These are phyloP conservation scores for Habropoda laboriosa DNA, from an alignment of 1,140 invertebrate species.

Conservation along the genomic window DNA sequence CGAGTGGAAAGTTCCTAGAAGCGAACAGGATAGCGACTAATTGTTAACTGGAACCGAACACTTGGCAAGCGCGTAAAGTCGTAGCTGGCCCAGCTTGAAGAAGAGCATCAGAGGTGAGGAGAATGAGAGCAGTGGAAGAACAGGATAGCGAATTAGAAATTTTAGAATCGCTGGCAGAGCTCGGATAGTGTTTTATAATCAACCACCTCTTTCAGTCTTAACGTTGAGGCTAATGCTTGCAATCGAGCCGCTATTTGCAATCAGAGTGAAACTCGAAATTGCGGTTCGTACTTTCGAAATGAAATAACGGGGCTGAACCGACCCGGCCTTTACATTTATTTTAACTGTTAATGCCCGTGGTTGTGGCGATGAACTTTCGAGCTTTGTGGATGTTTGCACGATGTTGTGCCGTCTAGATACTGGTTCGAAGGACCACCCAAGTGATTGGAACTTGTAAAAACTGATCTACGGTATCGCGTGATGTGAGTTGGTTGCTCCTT, in stretches of 20 bases:
- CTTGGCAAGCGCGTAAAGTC: constrained; percentile 12
- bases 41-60: constrained; percentile 24
- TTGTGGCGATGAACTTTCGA: too few species aligned
- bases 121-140: neutral
- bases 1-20: constrained; percentile 9
- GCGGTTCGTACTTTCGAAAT: constrained; percentile 11
- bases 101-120: neutral
- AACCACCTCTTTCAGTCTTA: constrained; percentile 29
- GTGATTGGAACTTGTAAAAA: too few species aligned
- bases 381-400: too few species aligned
- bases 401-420: too few species aligned
- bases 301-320: neutral
- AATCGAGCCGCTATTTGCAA: constrained; percentile 60
- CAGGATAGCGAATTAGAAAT: constrained; percentile 33
- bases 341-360: too few species aligned
- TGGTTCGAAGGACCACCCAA: too few species aligned
- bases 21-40: constrained; percentile 24
- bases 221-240: constrained; percentile 55
- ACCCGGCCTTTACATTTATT: neutral
- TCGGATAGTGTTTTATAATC: constrained; percentile 67
- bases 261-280: constrained; percentile 50
- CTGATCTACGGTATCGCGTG: too few species aligned
- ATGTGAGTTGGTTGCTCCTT: too few species aligned
- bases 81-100: neutral
- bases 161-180: constrained; percentile 40